Percentiles rank a stretch among this genome's conserved stretches.
Evolutionary conservation across 2,888 invertebrate species (phyloP).

Genomic region (Stenurella melanura): DNA sequence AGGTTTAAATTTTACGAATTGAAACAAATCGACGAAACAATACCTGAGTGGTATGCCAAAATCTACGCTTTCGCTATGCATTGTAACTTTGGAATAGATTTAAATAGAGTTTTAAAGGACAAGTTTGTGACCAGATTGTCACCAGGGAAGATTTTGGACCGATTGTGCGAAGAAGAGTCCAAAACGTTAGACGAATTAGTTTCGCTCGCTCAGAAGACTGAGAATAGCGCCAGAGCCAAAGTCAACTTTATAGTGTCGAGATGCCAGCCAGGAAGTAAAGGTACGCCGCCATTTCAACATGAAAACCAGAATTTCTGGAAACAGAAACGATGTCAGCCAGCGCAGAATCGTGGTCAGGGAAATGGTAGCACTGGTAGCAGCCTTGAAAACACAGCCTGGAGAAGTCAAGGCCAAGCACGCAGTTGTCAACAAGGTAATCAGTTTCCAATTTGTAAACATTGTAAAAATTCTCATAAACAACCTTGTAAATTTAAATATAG

Average conservation of each 20-base stretch:
- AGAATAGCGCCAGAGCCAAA: not conserved
- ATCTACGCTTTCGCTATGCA: no score
- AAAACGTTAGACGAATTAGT: slow-evolving; percentile 2
- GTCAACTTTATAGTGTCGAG: not conserved
- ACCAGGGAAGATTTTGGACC: not conserved
- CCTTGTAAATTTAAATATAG: no score
- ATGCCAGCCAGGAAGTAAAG: slow-evolving; percentile 8
- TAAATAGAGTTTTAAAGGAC: no score
- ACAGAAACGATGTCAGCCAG: not conserved
- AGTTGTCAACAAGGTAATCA: no score
- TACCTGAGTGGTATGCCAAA: no score
- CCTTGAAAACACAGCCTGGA: not conserved
- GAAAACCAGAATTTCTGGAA: slow-evolving; percentile 5
- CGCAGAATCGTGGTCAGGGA: not conserved
- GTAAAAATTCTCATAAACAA: no score
- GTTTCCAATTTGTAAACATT: no score
- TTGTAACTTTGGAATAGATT: no score
- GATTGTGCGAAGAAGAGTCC: not conserved
- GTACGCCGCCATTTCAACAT: not conserved
- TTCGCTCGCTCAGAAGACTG: not conserved
- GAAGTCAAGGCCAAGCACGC: no score
- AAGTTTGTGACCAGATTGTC: no score
- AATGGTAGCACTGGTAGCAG: not conserved
- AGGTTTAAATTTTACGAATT: no score
- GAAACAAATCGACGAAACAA: no score